These are phyloP conservation scores for Tadarida brasiliensis DNA, from an alignment of 2,797 vertebrate species.

Conservation along the genomic window DNA sequence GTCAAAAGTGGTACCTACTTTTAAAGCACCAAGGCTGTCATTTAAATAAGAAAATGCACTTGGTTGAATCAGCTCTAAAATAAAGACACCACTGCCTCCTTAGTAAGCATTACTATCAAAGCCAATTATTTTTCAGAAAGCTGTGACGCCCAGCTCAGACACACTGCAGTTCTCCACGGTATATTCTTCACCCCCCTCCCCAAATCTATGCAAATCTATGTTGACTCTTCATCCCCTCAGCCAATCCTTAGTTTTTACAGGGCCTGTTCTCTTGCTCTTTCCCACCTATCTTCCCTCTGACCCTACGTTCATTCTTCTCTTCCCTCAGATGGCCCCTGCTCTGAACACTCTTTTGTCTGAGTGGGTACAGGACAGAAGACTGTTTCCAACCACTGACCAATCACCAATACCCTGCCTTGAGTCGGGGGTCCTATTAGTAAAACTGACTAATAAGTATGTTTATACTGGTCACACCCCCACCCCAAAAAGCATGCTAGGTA, in stretches of 20 bases:
- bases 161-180: background rate
- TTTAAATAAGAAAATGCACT: background rate
- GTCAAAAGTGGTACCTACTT: background rate
- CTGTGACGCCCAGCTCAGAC: background rate
- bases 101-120: background rate
- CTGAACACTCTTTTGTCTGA: background rate
- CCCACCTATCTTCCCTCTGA: background rate
- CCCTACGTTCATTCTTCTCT: background rate
- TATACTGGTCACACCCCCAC: background rate
- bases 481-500: background rate
- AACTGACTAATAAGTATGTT: background rate
- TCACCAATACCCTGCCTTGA: background rate
- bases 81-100: background rate
- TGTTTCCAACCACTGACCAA: background rate
- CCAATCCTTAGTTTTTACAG: too few species aligned
- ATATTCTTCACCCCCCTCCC: background rate
- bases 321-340: fast-evolving
- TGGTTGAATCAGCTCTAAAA: background rate
- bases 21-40: background rate
- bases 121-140: background rate
- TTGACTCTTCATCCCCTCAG: background rate
- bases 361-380: background rate
- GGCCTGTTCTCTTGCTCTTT: background rate
- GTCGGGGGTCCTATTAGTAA: background rate
- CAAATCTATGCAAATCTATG: too few species aligned